A percentile compares a stretch with the other conserved stretches of the same genome.
Conservation (phyloP, 2,888 invertebrate species). For the Psylliodes chrysocephalus region DNA sequence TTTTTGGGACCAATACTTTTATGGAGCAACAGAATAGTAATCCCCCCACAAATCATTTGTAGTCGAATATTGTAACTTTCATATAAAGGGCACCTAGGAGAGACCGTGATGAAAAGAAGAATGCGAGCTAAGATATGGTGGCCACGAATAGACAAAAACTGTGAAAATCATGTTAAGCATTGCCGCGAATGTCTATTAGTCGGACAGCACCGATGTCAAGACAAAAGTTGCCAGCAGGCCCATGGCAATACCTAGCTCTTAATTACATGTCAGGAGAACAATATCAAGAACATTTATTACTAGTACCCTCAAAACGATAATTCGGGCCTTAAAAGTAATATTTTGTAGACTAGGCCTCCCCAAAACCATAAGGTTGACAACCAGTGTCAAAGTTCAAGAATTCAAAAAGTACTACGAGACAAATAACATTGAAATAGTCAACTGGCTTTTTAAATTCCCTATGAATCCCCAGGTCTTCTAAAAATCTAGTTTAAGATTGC, state of each 20-base stretch:
- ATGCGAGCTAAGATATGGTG: conserved; percentile 46
- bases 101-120: conserved; percentile 45
- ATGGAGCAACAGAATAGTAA: conserved; percentile 43
- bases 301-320: too few relatives aligned
- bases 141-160: conserved; percentile 38
- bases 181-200: conserved; percentile 39
- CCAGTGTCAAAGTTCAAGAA: too few relatives aligned
- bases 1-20: conserved; percentile 41
- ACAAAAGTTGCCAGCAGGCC: conserved; percentile 39
- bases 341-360: too few relatives aligned
- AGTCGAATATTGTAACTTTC: conserved; percentile 34
- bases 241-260: conserved; percentile 42
- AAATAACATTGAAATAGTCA: too few relatives aligned
- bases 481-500: too few relatives aligned
- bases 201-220: conserved; percentile 38
- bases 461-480: too few relatives aligned
- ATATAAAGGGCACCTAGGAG: conserved; percentile 50
- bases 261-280: conserved; percentile 39
- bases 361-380: too few relatives aligned
- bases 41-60: conserved; percentile 34
- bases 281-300: conserved; percentile 13
- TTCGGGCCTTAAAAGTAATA: too few relatives aligned
- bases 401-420: too few relatives aligned
- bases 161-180: conserved; percentile 33
- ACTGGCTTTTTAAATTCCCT: too few relatives aligned